Evolutionary conservation across 2,888 invertebrate genomes (phyloP).

Genomic region (Hyposoter didymator): DNA sequence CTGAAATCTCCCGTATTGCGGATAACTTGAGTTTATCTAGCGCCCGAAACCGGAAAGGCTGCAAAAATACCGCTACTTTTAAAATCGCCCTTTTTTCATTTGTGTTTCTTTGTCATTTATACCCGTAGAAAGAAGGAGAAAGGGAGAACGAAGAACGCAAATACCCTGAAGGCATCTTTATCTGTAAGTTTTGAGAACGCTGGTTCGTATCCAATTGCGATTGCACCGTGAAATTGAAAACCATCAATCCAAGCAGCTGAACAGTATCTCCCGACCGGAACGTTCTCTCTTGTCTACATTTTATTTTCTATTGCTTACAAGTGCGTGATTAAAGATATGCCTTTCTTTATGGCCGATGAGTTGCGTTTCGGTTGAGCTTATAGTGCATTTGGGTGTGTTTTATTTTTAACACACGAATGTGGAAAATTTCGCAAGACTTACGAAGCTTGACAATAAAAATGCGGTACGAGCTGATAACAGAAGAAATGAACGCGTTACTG

Average conservation of each 20-base stretch:
- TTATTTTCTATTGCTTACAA: not conserved
- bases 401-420: not conserved
- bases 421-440: not conserved
- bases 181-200: conserved; percentile 53
- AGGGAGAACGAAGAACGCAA: conserved; percentile 13
- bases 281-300: conserved; percentile 3
- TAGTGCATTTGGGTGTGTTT: not conserved
- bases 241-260: conserved; percentile 57
- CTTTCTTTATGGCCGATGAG: not conserved
- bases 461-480: no score
- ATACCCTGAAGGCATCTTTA: conserved; percentile 55
- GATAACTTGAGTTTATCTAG: conserved; percentile 63
- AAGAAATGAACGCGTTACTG: no score
- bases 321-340: not conserved
- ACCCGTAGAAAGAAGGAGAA: not conserved
- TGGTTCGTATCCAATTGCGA: conserved; percentile 62
- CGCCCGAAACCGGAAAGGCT: conserved; percentile 40
- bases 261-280: conserved; percentile 41
- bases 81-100: not conserved
- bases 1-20: conserved; percentile 61
- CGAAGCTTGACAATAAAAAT: no score
- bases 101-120: not conserved
- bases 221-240: conserved; percentile 63
- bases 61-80: conserved; percentile 42
- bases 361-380: not conserved